Evolutionary conservation across 2,113 vertebrate genomes (phyloP).

Genomic region (Tetrax tetrax): DNA sequence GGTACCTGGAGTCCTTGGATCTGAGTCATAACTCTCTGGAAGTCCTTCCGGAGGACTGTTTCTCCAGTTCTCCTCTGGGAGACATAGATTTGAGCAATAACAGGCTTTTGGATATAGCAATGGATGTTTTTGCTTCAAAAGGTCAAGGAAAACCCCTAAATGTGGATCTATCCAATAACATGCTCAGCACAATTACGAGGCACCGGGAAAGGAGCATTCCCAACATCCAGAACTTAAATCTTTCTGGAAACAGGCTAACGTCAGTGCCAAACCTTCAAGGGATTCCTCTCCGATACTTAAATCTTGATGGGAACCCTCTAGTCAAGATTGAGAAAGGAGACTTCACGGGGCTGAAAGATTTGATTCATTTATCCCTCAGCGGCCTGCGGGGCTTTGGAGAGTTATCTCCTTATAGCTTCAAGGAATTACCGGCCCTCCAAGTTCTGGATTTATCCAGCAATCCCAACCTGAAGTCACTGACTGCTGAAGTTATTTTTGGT

Average conservation of each 20-base stretch:
- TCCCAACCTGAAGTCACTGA: constrained; percentile 75
- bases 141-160: constrained; percentile 82
- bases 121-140: constrained; percentile 82
- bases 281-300: constrained; percentile 87
- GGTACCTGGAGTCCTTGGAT: constrained; percentile 93
- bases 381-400: constrained; percentile 73
- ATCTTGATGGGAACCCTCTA: constrained; percentile 88
- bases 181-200: constrained; percentile 71
- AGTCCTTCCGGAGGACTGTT: constrained; percentile 78
- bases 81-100: constrained; percentile 94
- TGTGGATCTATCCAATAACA: constrained; percentile 90
- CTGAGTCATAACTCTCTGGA: constrained; percentile 90
- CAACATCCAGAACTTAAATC: constrained; percentile 87
- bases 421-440: constrained; percentile 83
- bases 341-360: constrained; percentile 81
- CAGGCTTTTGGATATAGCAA: constrained; percentile 79
- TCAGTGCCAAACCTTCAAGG: constrained; percentile 79
- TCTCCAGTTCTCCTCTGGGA: constrained; percentile 85
- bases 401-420: constrained; percentile 81
- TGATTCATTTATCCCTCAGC: constrained; percentile 88
- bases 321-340: constrained; percentile 72
- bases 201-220: constrained; percentile 28
- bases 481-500: constrained; percentile 80
- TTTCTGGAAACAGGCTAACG: constrained; percentile 83
- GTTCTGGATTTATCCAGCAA: constrained; percentile 91